Evolutionary conservation across 2,888 invertebrate genomes (phyloP).

Genomic region (Opisthograptis luteolata): DNA sequence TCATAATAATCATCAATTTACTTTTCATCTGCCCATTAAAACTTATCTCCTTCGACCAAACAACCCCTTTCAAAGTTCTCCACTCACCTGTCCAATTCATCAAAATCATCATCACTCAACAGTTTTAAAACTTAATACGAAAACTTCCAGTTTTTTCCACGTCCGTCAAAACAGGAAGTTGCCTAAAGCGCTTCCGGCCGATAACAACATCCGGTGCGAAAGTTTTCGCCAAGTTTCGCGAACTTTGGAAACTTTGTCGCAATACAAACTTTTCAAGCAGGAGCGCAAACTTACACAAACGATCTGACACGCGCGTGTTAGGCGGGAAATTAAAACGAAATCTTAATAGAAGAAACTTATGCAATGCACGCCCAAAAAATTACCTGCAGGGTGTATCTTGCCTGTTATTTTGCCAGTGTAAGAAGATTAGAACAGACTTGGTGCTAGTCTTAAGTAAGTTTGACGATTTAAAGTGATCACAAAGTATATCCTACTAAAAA

Average conservation of each 20-base stretch:
- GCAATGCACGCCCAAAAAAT: too few species aligned
- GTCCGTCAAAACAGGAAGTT: conserved; percentile 81
- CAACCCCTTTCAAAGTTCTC: conserved; percentile 37
- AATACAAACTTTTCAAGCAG: conserved; percentile 2
- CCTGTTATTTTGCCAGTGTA: too few species aligned
- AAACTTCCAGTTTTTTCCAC: conserved; percentile 58
- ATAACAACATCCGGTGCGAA: conserved; percentile 80
- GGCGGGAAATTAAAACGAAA: too few species aligned
- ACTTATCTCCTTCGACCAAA: conserved; percentile 28
- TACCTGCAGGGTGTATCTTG: too few species aligned
- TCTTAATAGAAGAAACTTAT: too few species aligned
- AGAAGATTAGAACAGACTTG: too few species aligned
- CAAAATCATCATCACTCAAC: conserved; percentile 38
- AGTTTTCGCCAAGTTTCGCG: conserved; percentile 57
- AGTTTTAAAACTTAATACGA: conserved; percentile 38
- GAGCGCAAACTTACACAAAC: neutral
- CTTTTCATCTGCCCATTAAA: conserved; percentile 28
- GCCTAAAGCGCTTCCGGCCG: conserved; percentile 84
- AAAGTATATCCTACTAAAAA: too few species aligned
- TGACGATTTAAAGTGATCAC: too few species aligned
- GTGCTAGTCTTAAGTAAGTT: too few species aligned
- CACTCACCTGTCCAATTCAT: conserved; percentile 36
- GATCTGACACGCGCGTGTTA: neutral
- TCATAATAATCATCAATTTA: too few species aligned
- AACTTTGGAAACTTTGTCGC: conserved; percentile 32